Conservation (phyloP, 64 coral and sea anemone genomes). For the Montipora efflorescens region DNA sequence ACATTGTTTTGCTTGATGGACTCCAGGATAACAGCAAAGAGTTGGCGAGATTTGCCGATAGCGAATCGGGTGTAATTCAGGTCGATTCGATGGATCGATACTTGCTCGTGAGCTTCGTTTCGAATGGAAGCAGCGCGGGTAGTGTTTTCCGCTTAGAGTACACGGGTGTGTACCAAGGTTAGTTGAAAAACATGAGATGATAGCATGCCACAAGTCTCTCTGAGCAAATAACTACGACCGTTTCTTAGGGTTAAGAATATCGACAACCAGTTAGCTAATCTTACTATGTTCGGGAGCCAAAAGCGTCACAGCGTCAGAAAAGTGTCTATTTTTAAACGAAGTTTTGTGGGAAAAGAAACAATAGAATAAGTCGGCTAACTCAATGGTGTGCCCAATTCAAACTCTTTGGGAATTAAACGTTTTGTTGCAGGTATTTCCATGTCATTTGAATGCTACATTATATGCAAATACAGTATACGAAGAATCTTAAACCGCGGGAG, state of each 20-base stretch:
- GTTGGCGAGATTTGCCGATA: background rate
- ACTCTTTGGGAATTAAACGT: too few species aligned
- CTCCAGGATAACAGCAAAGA: background rate
- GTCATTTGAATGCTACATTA: too few species aligned
- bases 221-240: too few species aligned
- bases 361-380: too few species aligned
- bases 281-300: too few species aligned
- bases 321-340: too few species aligned
- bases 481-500: too few species aligned
- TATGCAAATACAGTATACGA: too few species aligned
- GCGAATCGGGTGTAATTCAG: background rate
- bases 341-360: too few species aligned
- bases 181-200: background rate
- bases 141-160: slow-evolving; percentile 3
- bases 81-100: background rate
- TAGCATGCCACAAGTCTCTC: background rate
- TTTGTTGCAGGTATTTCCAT: too few species aligned
- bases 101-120: slow-evolving; percentile 10
- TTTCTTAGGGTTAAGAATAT: background rate
- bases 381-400: too few species aligned
- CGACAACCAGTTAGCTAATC: background rate
- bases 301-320: too few species aligned
- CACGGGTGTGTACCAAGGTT: background rate
- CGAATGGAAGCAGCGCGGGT: background rate
- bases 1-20: background rate